phyloP scores from a whole-genome alignment of 2,888 invertebrate genomes.

The Lepidocyrtinus sp. region DNA sequence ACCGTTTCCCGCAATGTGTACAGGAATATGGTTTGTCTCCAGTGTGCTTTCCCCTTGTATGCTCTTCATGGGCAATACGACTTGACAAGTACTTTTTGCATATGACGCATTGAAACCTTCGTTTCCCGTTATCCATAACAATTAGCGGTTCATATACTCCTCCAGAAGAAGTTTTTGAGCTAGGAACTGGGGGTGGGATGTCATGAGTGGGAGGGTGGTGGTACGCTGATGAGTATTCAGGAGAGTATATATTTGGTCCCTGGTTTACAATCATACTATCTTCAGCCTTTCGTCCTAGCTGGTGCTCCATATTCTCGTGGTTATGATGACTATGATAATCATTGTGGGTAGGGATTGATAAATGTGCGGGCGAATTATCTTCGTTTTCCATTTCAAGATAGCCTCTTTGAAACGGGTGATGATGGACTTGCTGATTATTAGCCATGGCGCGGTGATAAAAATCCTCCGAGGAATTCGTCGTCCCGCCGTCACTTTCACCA shows the following conservation, averaged over 20 bases:
- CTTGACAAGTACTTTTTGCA: conserved; percentile 55
- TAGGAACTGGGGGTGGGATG: conserved; percentile 34
- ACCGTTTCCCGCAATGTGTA: conserved; percentile 51
- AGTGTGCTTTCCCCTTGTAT: conserved; percentile 54
- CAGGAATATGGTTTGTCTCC: conserved; percentile 55
- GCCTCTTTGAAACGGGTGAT: not conserved
- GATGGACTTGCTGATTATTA: conserved; percentile 4
- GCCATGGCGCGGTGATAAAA: conserved; percentile 20
- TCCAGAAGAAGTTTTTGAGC: conserved; percentile 35
- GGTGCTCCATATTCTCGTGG: conserved; percentile 20
- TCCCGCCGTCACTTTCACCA: conserved; percentile 43
- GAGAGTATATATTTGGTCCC: conserved; percentile 46
- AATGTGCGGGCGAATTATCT: not conserved
- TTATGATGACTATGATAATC: conserved; percentile 28
- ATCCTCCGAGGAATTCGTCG: conserved; percentile 49
- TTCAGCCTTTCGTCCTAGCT: conserved; percentile 35
- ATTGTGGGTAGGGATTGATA: conserved; percentile 12
- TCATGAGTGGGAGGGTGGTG: conserved; percentile 27
- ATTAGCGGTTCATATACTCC: conserved; percentile 49
- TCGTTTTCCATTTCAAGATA: not conserved
- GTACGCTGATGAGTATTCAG: conserved; percentile 50
- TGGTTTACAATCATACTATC: conserved; percentile 40
- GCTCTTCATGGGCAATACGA: conserved; percentile 54
- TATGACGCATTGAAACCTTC: conserved; percentile 55
- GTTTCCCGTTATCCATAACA: conserved; percentile 49